Conservation (phyloP, 2,113 vertebrate species). For the Podocnemis expansa region DNA sequence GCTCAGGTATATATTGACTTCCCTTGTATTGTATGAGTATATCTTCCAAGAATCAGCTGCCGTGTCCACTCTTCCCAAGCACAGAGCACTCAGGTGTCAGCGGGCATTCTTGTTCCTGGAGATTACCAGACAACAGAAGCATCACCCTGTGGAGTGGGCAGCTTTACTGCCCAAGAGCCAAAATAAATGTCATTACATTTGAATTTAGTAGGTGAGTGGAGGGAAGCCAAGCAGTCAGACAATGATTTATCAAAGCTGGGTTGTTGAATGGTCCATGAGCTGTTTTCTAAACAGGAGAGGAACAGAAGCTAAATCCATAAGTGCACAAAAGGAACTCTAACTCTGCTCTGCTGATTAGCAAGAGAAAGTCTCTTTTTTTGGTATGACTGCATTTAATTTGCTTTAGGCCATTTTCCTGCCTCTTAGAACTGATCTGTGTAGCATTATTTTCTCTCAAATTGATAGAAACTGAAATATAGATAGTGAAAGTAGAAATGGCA, state of each 20-base stretch:
- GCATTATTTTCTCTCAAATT: not conserved
- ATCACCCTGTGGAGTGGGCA: accelerated
- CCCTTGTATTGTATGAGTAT: not conserved
- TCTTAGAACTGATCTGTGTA: not conserved
- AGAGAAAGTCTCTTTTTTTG: not conserved
- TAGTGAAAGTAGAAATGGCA: not conserved
- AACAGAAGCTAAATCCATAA: not conserved
- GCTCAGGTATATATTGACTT: slow-evolving; percentile 78
- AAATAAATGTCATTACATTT: not conserved
- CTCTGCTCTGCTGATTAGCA: not conserved
- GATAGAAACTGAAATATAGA: not conserved
- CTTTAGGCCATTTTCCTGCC: not conserved
- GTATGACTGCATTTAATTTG: not conserved
- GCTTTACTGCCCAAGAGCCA: accelerated
- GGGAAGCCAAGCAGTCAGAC: not conserved
- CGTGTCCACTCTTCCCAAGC: not conserved
- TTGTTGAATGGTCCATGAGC: not conserved
- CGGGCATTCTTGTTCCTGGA: not conserved
- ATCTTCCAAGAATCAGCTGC: not conserved
- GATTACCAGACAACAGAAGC: not conserved
- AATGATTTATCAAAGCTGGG: not conserved
- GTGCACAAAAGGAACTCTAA: not conserved
- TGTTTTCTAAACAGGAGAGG: not conserved
- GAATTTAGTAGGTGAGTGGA: accelerated
- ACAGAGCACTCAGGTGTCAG: not conserved